phyloP scores from a whole-genome alignment of 2,113 vertebrate species.

The Ceyx margarethae region DNA sequence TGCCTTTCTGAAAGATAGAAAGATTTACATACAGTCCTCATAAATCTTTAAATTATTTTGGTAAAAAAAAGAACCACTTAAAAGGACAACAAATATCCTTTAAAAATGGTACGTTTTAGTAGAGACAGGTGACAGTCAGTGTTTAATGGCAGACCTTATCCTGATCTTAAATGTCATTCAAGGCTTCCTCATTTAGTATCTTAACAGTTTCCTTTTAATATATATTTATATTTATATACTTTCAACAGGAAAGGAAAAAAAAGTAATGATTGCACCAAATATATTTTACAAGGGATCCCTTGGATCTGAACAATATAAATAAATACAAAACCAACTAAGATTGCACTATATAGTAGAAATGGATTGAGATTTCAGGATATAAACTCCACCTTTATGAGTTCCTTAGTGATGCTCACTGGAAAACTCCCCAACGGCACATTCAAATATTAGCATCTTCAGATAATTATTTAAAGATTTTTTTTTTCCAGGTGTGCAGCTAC shows the following conservation, averaged over 20 bases:
- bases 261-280: slow-evolving; percentile 76
- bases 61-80: slow-evolving; percentile 70
- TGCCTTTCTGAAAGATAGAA: slow-evolving; percentile 81
- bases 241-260: slow-evolving; percentile 72
- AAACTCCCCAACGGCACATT: slow-evolving; percentile 31
- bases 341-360: slow-evolving; percentile 80
- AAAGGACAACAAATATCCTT: slow-evolving; percentile 77
- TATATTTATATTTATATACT: slow-evolving; percentile 74
- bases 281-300: slow-evolving; percentile 82
- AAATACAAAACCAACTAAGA: slow-evolving; percentile 82
- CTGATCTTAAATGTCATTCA: slow-evolving; percentile 56
- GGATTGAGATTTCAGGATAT: slow-evolving; percentile 58
- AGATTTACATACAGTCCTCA: slow-evolving; percentile 79
- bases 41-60: slow-evolving; percentile 75
- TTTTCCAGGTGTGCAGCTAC: slow-evolving; percentile 13
- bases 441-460: slow-evolving; percentile 48
- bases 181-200: slow-evolving; percentile 55
- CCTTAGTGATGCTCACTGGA: slow-evolving; percentile 41
- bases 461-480: slow-evolving; percentile 11
- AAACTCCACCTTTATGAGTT: slow-evolving; percentile 60
- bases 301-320: slow-evolving; percentile 84
- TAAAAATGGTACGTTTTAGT: slow-evolving; percentile 69
- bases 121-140: slow-evolving; percentile 65
- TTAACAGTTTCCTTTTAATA: slow-evolving; percentile 67
- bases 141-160: slow-evolving; percentile 61